Evolutionary conservation across 2,113 vertebrate species (phyloP).

Genomic region (Lynx canadensis): DNA sequence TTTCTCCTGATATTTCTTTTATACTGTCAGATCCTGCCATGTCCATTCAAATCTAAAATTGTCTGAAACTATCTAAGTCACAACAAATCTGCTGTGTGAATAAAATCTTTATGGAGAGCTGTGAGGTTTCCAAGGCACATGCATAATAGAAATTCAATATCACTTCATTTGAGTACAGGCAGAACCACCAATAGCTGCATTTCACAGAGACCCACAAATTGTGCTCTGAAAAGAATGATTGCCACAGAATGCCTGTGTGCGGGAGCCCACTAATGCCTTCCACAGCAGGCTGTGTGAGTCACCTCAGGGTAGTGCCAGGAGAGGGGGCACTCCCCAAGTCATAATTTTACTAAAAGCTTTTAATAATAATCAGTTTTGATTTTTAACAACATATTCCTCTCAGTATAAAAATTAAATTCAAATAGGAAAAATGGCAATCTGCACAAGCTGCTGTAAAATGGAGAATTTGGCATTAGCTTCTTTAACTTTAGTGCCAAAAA

Average conservation of each 20-base stretch:
- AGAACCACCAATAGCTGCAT: slow-evolving; percentile 80
- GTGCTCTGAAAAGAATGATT: slow-evolving; percentile 85
- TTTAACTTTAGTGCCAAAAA: slow-evolving; percentile 65
- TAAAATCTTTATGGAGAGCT: slow-evolving; percentile 89
- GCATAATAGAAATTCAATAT: slow-evolving; percentile 89
- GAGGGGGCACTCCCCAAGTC: slow-evolving; percentile 70
- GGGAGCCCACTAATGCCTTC: slow-evolving; percentile 79
- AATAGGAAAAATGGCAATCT: slow-evolving; percentile 76
- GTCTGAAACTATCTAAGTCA: slow-evolving; percentile 89
- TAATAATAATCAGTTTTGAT: slow-evolving; percentile 80
- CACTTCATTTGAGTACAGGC: slow-evolving; percentile 85
- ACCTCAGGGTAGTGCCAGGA: slow-evolving; percentile 60
- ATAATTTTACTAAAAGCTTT: slow-evolving; percentile 76
- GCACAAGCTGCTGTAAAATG: slow-evolving; percentile 68
- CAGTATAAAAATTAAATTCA: slow-evolving; percentile 80
- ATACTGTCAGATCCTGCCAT: slow-evolving; percentile 87
- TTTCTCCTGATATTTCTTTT: slow-evolving; percentile 86
- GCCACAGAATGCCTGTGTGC: slow-evolving; percentile 77
- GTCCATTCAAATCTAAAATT: slow-evolving; percentile 89
- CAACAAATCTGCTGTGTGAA: slow-evolving; percentile 89
- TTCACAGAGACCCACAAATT: slow-evolving; percentile 86
- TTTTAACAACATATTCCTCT: slow-evolving; percentile 69
- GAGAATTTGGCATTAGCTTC: slow-evolving; percentile 24
- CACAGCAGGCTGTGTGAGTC: slow-evolving; percentile 73
- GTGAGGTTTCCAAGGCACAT: slow-evolving; percentile 87